phyloP scores from a whole-genome alignment of 2,113 vertebrate genomes.

The Thamnophis sirtalis region DNA sequence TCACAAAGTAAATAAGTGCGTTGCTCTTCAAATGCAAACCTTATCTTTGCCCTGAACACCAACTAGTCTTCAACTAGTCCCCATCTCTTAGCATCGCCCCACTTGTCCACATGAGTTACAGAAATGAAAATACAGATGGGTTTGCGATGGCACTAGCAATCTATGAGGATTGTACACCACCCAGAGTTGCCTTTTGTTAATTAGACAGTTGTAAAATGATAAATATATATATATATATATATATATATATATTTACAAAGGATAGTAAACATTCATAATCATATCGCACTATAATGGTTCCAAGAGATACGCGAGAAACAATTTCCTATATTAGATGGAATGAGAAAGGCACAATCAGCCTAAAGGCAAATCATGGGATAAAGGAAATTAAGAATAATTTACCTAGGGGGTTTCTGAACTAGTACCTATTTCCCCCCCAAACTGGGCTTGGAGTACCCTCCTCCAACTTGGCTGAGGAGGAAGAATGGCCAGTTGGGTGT shows the following conservation, averaged over 20 bases:
- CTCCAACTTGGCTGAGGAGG: not conserved
- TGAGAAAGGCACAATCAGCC: not conserved
- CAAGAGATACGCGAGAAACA: not conserved
- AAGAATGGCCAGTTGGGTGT: too few relatives aligned
- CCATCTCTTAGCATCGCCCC: not conserved
- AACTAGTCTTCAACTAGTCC: not conserved
- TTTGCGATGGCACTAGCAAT: not conserved
- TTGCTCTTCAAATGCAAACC: not conserved
- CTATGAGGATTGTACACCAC: not conserved
- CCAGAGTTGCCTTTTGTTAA: not conserved
- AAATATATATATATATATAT: too few relatives aligned
- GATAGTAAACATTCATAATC: not conserved
- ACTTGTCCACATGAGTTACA: not conserved
- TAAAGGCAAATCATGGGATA: not conserved
- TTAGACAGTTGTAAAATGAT: not conserved
- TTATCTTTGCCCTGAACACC: not conserved
- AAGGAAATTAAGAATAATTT: not conserved
- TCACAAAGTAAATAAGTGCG: not conserved
- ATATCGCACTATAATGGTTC: not conserved
- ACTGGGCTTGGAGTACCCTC: not conserved
- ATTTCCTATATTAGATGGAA: not conserved
- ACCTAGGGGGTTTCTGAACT: not conserved
- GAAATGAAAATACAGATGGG: not conserved
- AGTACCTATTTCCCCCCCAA: not conserved
- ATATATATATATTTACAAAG: not conserved